phyloP scores from a whole-genome alignment of 2,113 vertebrate species.

The Onychorhynchus coronatus region DNA sequence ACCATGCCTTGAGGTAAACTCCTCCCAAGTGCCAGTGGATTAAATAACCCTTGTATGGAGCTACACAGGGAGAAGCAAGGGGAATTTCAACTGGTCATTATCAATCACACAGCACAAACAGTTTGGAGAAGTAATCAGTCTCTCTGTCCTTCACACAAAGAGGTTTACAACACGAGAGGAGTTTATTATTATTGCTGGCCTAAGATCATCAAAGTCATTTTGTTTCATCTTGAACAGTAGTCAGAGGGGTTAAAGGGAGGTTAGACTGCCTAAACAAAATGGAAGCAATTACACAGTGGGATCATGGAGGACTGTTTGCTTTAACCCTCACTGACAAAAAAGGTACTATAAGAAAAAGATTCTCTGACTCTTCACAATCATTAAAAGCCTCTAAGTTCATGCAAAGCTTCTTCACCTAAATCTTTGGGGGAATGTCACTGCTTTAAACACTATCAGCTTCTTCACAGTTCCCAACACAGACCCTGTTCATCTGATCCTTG shows the following conservation, averaged over 20 bases:
- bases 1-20: conserved; percentile 44
- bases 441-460: neutral
- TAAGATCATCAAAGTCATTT: conserved; percentile 70
- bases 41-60: conserved; percentile 34
- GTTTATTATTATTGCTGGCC: conserved; percentile 76
- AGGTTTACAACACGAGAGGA: conserved; percentile 59
- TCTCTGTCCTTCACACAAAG: conserved; percentile 63
- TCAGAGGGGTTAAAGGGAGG: conserved; percentile 73
- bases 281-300: conserved; percentile 76
- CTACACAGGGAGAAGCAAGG: conserved; percentile 2
- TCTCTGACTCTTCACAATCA: neutral
- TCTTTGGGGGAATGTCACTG: neutral
- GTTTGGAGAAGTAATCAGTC: conserved; percentile 60
- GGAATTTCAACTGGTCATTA: conserved; percentile 62
- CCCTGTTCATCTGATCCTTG: neutral
- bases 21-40: conserved; percentile 46
- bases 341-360: neutral
- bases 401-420: neutral
- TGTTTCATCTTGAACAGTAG: conserved; percentile 74
- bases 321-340: conserved; percentile 46
- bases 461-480: neutral
- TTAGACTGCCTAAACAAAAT: conserved; percentile 79
- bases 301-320: conserved; percentile 40
- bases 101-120: conserved; percentile 76
- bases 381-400: neutral